Evolutionary conservation across 2,888 invertebrate species (phyloP).

Genomic region (Thereva nobilitata): DNA sequence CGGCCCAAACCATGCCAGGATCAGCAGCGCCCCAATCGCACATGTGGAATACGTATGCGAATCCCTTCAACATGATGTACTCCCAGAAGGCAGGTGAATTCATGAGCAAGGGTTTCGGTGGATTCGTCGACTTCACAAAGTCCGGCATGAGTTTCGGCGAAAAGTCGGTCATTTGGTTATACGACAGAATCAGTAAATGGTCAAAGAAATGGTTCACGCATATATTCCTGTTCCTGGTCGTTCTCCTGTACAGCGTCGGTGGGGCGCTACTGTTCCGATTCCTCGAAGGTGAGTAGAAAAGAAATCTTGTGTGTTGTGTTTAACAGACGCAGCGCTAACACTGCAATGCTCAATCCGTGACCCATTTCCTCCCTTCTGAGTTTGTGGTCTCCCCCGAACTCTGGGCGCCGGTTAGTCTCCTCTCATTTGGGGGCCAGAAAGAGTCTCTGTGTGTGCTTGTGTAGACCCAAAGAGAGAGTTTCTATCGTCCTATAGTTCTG

Average conservation of each 20-base stretch:
- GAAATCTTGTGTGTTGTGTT: neutral
- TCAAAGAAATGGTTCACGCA: constrained; percentile 89
- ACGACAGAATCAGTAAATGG: constrained; percentile 74
- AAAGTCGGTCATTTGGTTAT: constrained; percentile 78
- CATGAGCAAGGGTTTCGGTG: constrained; percentile 79
- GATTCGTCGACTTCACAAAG: constrained; percentile 78
- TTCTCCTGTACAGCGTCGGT: constrained; percentile 76
- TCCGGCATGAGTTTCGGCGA: constrained; percentile 83
- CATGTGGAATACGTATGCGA: constrained; percentile 52
- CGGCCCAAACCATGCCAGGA: constrained; percentile 19
- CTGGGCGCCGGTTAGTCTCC: constrained; percentile 25
- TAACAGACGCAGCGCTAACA: neutral
- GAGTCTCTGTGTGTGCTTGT: neutral
- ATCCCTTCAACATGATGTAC: constrained; percentile 60
- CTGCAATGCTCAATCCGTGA: constrained; percentile 17
- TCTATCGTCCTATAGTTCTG: no score
- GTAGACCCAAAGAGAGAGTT: no score
- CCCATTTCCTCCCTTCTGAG: constrained; percentile 20
- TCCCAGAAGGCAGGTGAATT: constrained; percentile 74
- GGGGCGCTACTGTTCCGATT: constrained; percentile 81
- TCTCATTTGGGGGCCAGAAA: neutral
- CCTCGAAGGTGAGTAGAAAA: constrained; percentile 69
- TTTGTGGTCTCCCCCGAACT: neutral
- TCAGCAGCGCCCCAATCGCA: constrained; percentile 44
- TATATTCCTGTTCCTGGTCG: constrained; percentile 77